Conservation (phyloP, 2,113 vertebrate species). For the Catharus bicknelli region DNA sequence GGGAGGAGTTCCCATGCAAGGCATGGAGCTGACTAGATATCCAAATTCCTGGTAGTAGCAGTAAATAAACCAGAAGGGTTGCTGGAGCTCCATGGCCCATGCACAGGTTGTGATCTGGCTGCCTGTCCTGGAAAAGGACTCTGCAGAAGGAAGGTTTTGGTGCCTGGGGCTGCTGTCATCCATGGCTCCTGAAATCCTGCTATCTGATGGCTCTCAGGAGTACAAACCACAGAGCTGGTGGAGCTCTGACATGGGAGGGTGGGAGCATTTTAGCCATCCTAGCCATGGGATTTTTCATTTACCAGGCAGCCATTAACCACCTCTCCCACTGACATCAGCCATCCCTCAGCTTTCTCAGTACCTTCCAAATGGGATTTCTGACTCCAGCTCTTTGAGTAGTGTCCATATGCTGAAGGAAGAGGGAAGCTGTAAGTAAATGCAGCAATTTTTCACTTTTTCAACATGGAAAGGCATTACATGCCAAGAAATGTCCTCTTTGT, state of each 20-base stretch:
- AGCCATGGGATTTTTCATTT: neutral
- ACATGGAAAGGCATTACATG: neutral
- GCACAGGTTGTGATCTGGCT: neutral
- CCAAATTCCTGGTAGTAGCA: neutral
- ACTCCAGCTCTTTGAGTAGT: neutral
- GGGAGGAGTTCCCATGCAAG: fast-evolving
- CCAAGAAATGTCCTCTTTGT: neutral
- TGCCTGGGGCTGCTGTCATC: neutral
- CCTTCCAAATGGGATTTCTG: neutral
- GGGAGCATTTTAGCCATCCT: neutral
- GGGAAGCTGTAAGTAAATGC: neutral
- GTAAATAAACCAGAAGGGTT: neutral
- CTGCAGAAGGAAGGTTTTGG: neutral
- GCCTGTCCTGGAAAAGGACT: neutral
- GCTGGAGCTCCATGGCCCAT: fast-evolving
- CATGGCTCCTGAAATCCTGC: neutral
- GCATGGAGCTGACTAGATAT: neutral
- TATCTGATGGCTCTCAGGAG: neutral
- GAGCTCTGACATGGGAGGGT: neutral
- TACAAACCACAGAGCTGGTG: neutral
- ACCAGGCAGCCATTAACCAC: neutral
- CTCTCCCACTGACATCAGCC: neutral
- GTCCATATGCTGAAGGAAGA: neutral
- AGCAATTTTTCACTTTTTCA: neutral
- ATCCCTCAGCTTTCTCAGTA: neutral